Percentiles rank a stretch among this genome's conserved stretches.
Evolutionary conservation across 2,888 invertebrate species (phyloP).

Genomic region (Drosophila multiciliata): DNA sequence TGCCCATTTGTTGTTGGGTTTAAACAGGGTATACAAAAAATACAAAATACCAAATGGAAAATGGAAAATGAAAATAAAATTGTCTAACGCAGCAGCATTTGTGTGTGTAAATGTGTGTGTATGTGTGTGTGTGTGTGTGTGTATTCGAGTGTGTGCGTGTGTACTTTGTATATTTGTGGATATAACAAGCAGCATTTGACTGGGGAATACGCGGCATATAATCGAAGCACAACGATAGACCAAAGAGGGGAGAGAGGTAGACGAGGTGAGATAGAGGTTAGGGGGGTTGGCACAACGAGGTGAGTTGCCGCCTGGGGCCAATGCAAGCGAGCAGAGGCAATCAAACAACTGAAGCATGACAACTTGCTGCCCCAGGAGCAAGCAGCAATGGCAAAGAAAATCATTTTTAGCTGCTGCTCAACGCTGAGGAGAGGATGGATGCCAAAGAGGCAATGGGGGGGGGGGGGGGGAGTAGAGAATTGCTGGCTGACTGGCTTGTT

Average conservation of each 20-base stretch:
- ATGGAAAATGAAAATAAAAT: slow-evolving; percentile 76
- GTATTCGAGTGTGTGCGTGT: slow-evolving; percentile 11
- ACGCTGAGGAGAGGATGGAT: neutral
- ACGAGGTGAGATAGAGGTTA: neutral
- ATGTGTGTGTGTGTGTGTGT: neutral
- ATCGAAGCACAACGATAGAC: slow-evolving; percentile 28
- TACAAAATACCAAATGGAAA: slow-evolving; percentile 55
- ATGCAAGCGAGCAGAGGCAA: slow-evolving; percentile 75
- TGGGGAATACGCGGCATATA: slow-evolving; percentile 65
- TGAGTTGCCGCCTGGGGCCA: slow-evolving; percentile 67
- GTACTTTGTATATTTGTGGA: slow-evolving; percentile 30
- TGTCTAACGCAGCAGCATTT: slow-evolving; percentile 54
- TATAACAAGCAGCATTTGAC: slow-evolving; percentile 59
- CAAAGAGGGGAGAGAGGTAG: neutral
- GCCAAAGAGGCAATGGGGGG: slow-evolving; percentile 11
- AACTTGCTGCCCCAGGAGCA: slow-evolving; percentile 80
- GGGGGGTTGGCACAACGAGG: slow-evolving; percentile 37
- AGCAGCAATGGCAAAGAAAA: slow-evolving; percentile 58
- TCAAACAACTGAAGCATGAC: slow-evolving; percentile 79
- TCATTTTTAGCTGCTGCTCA: slow-evolving; percentile 37
- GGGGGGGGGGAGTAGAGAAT: slow-evolving; percentile 6
- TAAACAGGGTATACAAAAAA: slow-evolving; percentile 24
- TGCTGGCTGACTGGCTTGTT: neutral
- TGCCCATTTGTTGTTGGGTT: neutral
- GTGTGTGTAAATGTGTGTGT: neutral